Evolutionary conservation across 2,797 vertebrate species (phyloP).

Genomic region (Leucoraja ocellata): DNA sequence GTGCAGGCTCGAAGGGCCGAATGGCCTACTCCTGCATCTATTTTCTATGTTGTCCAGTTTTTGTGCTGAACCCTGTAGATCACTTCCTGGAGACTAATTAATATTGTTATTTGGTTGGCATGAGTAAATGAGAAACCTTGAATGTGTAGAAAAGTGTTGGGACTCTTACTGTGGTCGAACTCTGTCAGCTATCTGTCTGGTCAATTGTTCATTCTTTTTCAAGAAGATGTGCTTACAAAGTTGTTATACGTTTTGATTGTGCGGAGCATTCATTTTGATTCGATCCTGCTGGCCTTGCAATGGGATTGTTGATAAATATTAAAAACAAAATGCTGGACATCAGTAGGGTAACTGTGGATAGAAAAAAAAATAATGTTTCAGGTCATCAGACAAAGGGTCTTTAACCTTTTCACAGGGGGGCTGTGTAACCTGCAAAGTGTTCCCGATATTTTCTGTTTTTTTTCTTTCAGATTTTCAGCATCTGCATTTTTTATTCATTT

Average conservation of each 20-base stretch:
- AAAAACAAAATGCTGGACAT: too few relatives aligned
- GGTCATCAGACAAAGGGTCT: too few relatives aligned
- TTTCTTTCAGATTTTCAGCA: too few relatives aligned
- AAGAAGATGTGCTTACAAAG: neutral
- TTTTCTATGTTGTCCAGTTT: neutral
- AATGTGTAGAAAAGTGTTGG: neutral
- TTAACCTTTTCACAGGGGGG: too few relatives aligned
- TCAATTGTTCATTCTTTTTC: neutral
- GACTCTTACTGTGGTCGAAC: neutral
- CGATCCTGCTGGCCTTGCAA: neutral
- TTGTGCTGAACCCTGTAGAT: neutral
- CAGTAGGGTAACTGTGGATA: too few relatives aligned
- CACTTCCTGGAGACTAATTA: neutral
- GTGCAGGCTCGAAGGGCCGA: too few relatives aligned
- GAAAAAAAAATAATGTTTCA: too few relatives aligned
- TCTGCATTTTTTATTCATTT: too few relatives aligned
- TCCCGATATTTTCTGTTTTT: too few relatives aligned
- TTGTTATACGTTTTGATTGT: neutral
- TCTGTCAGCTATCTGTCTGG: neutral
- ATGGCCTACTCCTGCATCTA: too few relatives aligned
- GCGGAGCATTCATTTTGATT: neutral
- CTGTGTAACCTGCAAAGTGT: too few relatives aligned
- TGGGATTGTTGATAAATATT: neutral
- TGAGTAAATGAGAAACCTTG: neutral
- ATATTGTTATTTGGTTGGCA: neutral